phyloP scores from a whole-genome alignment of 2,797 vertebrate species.

The Heliangelus exortis region DNA sequence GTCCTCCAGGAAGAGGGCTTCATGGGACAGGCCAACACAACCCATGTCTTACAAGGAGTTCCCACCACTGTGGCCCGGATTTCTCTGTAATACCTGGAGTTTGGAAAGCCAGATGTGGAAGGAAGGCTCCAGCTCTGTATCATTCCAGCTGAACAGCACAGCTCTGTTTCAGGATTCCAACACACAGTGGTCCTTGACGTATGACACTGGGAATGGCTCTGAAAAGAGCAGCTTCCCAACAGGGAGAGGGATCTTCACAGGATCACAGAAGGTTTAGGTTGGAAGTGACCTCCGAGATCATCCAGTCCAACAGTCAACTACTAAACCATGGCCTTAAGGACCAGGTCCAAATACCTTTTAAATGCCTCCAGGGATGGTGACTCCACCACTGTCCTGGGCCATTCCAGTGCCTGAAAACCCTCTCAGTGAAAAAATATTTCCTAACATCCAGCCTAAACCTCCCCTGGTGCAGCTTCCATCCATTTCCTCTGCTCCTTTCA shows the following conservation, averaged over 20 bases:
- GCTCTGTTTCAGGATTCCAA: background rate
- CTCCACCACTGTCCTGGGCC: too few species aligned
- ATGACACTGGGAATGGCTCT: background rate
- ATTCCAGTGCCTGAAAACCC: too few species aligned
- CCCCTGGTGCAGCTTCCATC: too few species aligned
- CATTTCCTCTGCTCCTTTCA: too few species aligned
- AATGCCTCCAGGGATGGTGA: too few species aligned
- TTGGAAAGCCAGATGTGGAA: background rate
- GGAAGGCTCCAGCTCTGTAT: background rate
- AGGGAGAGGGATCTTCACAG: background rate
- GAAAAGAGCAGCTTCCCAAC: background rate
- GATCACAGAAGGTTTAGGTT: too few species aligned
- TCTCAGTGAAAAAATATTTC: too few species aligned
- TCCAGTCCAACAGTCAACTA: too few species aligned
- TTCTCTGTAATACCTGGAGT: rapidly evolving
- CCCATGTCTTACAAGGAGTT: background rate
- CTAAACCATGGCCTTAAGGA: too few species aligned
- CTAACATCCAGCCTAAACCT: too few species aligned
- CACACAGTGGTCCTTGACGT: background rate
- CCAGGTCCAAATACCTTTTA: too few species aligned
- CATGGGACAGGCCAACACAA: background rate
- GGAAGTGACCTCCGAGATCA: too few species aligned
- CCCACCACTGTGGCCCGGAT: background rate
- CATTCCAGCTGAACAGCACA: background rate
- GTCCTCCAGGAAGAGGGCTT: background rate